Evolutionary conservation across 2,888 invertebrate genomes (phyloP).

Genomic region (Sinhomidia bicolor): DNA sequence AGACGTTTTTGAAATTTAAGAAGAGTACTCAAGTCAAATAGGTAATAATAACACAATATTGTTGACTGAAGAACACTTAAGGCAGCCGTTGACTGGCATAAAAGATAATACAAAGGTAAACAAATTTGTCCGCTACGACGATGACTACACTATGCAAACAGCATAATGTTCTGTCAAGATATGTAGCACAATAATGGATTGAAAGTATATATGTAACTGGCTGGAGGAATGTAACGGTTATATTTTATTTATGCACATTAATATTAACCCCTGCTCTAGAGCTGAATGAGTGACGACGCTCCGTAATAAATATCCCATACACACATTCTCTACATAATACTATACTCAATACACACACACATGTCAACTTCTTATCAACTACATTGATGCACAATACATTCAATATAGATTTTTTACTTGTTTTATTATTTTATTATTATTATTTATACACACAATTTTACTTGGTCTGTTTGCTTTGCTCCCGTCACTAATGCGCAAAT

Average conservation of each 20-base stretch:
- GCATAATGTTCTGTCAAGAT: not conserved
- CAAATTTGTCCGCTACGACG: not conserved
- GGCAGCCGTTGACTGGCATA: not conserved
- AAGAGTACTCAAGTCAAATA: no score
- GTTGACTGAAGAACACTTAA: no score
- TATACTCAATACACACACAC: not conserved
- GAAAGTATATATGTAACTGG: no score
- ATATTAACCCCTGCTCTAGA: no score
- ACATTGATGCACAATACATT: no score
- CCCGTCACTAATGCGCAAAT: not conserved
- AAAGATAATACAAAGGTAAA: not conserved
- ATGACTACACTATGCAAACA: not conserved
- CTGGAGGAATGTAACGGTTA: no score
- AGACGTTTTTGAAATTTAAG: no score
- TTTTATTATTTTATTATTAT: no score
- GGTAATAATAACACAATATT: no score
- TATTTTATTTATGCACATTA: not conserved
- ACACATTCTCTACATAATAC: not conserved
- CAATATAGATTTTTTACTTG: slow-evolving; percentile 10
- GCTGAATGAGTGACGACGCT: not conserved
- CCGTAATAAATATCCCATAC: not conserved
- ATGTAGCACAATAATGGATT: not conserved
- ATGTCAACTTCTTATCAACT: no score
- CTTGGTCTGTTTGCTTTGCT: not conserved
- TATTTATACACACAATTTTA: not conserved